Evolutionary conservation across 2,888 invertebrate genomes (phyloP), one percentile per base, ranked within the genome.

Genomic region (Ichneumoninae sp.): DNA sequence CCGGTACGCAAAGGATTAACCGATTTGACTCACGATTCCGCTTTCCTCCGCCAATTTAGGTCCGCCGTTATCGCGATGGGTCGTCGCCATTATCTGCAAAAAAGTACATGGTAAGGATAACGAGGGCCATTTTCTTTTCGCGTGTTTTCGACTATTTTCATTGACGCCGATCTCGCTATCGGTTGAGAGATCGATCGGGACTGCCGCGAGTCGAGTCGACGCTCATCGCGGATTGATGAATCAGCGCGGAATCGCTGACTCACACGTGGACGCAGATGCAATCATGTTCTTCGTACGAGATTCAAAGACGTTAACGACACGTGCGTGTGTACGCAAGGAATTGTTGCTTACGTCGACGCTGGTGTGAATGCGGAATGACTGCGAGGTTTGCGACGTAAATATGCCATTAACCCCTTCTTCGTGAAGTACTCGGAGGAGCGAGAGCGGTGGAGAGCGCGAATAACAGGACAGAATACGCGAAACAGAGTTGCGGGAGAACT

Each of bases 1-100:
- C 5, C 2, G 6, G 6, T 6, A 40, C 8, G 40, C 33, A 1
- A 40, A 40, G 40, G 40, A 40, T 40, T 10, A 40, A 40, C 10
- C 40, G 13, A 22, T 33, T 6, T 88, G 44, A 92, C 91, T 69
- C 81, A 92, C 92, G 3, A 88, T 88, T 86, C 83, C 87, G 83
- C 86, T 91, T 86, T 91, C 90, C 54, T 90, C 90, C 0, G 89
- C 88, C 6, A 88, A 81, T 77, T 90, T 89, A 30, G 83, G 73
- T 30, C 79, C 36, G 60, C 86, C 83, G 47, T 82, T 85, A 52
- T 70, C 69, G 47, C 69, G 82, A 19, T 81, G 36, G 10, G 84
- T 77, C 16, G 83, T 83, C 44, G 88, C 86, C 91, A 92, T 92
- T 75, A 83, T 89, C 88, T 88, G 70, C 44, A 80, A 87, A 50